Base-by-base conservation (phyloP, 2,888 invertebrate species). In the Vesta saturnalis region DNA sequence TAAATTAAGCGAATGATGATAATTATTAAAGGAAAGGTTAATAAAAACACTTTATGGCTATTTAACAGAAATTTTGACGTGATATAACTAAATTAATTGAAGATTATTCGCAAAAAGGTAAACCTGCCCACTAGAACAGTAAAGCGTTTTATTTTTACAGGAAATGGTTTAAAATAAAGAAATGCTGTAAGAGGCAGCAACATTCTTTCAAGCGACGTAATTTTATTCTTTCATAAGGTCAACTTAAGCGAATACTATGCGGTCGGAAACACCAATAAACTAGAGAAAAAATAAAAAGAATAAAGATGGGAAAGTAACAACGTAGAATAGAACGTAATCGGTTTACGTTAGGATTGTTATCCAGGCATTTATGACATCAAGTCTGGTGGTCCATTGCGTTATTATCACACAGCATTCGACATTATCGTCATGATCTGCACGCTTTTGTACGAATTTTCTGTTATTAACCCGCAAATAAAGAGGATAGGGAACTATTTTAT, bases 391-490 rank as follows among this genome's bases (percentile, higher is more conserved):
- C 67, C 66, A 59, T 62, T 30, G 58, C 59, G 62, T 62, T 67
- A 67, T 67, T 67, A 62, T 60, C 57, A 47, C 47, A 57, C 35
- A 43, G 61, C 47, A 57, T 47, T 58, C 62, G 43, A 61, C 67
- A 62, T 67, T 63, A 67, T 67, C 62, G 58, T 60, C 61, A 57
- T 67, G 66, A 67, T 67, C 66, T 67, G 67, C 49, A 60, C 67
- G 61, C 58, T 57, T 57, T 63, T 60, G 62, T 59, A 62, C 57
- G 58, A 67, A 58, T 49, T 57, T 58, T 39, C 57, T 35, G 67
- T 67, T 62, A 67, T 67, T 67, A 67, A 67, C 63, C 63, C 60
- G 56, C 61, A 65, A 67, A 62, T 67, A 61, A 67, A 67, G 54
- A 62, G 35, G 54, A 57, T 60, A 59, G 60, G 15, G 55, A 49